phyloP scores from a whole-genome alignment of 2,888 invertebrate genomes.

The Reticulitermes lucifugus region DNA sequence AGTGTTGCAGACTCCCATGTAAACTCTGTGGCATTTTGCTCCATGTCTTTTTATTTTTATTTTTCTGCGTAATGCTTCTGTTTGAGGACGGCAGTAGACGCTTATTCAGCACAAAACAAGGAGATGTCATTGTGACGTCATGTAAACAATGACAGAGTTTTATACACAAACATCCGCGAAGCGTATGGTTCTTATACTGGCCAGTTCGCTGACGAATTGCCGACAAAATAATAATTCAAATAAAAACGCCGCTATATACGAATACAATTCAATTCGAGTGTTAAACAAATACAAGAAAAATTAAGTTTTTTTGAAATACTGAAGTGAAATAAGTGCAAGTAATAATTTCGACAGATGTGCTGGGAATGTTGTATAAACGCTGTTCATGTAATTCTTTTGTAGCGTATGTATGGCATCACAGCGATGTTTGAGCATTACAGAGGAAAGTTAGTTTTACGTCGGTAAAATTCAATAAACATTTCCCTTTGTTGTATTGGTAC shows the following conservation, averaged over 20 bases:
- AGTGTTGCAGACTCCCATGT: slow-evolving; percentile 19
- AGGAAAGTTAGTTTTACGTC: slow-evolving; percentile 14
- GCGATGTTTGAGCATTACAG: neutral
- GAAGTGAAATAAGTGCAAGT: neutral
- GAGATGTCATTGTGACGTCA: slow-evolving; percentile 44
- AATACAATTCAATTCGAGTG: slow-evolving; percentile 6
- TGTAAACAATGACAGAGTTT: slow-evolving; percentile 45
- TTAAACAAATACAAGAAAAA: slow-evolving; percentile 3
- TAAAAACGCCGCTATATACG: neutral
- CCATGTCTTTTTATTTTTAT: neutral
- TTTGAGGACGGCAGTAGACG: neutral
- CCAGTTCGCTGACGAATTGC: slow-evolving; percentile 4
- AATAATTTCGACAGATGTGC: neutral
- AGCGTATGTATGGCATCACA: neutral
- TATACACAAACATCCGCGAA: slow-evolving; percentile 12
- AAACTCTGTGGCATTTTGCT: slow-evolving; percentile 34
- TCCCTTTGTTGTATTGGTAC: slow-evolving; percentile 8
- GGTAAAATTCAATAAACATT: slow-evolving; percentile 26
- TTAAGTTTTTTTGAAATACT: neutral
- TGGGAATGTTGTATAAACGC: neutral
- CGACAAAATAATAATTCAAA: neutral
- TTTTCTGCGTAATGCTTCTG: slow-evolving; percentile 1
- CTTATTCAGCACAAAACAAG: slow-evolving; percentile 31
- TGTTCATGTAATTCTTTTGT: neutral
- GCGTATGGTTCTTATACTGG: neutral